Base-by-base conservation (phyloP, 2,888 invertebrate species). In the Strigamia transsilvanica region DNA sequence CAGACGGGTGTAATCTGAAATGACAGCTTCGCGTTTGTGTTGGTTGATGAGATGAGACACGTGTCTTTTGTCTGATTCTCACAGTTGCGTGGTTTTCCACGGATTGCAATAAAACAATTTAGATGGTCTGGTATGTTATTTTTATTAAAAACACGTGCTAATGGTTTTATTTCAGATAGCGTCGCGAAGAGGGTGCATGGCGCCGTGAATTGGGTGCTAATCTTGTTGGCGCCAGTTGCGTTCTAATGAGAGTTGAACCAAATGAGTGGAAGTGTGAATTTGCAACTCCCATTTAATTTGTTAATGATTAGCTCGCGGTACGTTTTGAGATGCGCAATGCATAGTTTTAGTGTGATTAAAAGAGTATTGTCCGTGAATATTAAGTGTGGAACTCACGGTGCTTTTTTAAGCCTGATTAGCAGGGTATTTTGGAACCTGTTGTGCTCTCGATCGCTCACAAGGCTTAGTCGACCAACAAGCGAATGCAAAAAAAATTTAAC, bases 231-330 rank as follows among this genome's bases (percentile, higher is more conserved):
- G 46, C 46, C 46, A 46, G 46, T 46, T 46, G 46, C 46, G 12
- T 46, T 46, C 46, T 46, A 46, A 46, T 46, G 46, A 46, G 46
- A 46, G 46, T 46, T n/a, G 46, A 46, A 46, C 46, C 46, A 46
- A 46, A 46, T 46, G 46, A 46, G 46, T 46, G 46, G 12, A 46
- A 46, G 46, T 46, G 46, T n/a, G 46, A 46, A n/a, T 46, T 46
- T 46, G 46, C 13, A 12, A 10, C 46, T 46, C n/a, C 15, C 46
- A 46, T 46, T 46, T 46, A 46, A 46, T 46, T 46, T 46, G 46
- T 46, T 13, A 46, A 46, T 46, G 46, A 46, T 46, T 46, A 46
- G 46, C 46, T 46, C 46, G 46, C 9, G 46, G 46, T 46, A 12
- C 46, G 46, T 46, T 15, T 46, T 46, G 13, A 13, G 46, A 46